A percentile compares a stretch with the other conserved stretches of the same genome.
Conservation (phyloP, 2,888 invertebrate species). For the Apotomis turbidana region DNA sequence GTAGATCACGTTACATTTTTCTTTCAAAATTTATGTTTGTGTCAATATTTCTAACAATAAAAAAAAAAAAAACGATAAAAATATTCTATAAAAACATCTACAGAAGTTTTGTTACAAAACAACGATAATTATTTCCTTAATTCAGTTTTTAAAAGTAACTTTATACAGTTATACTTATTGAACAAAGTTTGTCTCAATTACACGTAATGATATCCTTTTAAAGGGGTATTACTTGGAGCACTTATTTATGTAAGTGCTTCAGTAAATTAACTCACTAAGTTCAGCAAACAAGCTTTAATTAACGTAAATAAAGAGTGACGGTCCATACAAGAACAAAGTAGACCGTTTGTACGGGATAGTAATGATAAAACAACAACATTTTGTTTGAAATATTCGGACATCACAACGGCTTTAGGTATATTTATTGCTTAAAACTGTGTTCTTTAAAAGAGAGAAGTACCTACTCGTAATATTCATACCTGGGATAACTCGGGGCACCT, state of each 20-base stretch:
- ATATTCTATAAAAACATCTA: no score
- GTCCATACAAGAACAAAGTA: constrained; percentile 33
- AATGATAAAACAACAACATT: constrained; percentile 36
- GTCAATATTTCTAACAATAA: no score
- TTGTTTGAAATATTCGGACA: not conserved
- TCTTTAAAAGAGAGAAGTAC: no score
- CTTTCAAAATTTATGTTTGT: no score
- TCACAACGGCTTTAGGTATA: not conserved
- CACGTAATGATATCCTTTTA: constrained; percentile 6
- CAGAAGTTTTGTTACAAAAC: no score
- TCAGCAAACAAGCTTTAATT: constrained; percentile 36
- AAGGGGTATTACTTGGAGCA: not conserved
- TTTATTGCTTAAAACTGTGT: not conserved
- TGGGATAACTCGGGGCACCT: no score
- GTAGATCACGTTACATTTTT: no score
- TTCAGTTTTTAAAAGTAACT: not conserved
- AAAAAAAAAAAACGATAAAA: no score
- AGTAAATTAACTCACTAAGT: constrained; percentile 28
- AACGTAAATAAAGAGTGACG: constrained; percentile 37
- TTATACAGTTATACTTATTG: not conserved
- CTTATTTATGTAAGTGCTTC: constrained; percentile 21
- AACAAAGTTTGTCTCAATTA: not conserved
- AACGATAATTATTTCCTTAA: not conserved
- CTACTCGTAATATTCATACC: no score
- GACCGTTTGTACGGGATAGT: constrained; percentile 9